phyloP scores from a whole-genome alignment of 1,140 invertebrate species.

The Drosophila tristis region DNA sequence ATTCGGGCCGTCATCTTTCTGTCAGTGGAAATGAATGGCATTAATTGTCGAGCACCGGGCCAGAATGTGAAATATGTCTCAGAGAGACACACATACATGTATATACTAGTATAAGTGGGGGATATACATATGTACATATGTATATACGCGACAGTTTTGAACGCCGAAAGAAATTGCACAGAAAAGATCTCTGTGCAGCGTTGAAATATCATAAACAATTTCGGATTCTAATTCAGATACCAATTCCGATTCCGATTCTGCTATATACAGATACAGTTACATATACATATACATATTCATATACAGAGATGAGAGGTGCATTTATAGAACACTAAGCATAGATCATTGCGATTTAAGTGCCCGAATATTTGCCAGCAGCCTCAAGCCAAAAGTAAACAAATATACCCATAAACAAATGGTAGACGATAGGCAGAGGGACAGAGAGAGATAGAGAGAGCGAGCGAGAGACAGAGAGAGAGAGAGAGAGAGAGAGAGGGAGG shows the following conservation, averaged over 20 bases:
- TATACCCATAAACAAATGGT: slow-evolving; percentile 40
- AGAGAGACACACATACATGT: slow-evolving; percentile 35
- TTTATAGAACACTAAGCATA: slow-evolving; percentile 36
- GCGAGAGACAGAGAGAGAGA: too few species aligned
- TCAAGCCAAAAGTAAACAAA: slow-evolving; percentile 57
- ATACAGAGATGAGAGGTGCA: not conserved
- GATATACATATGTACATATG: not conserved
- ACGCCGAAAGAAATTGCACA: slow-evolving; percentile 15
- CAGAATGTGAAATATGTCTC: slow-evolving; percentile 22
- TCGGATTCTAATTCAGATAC: slow-evolving; percentile 23
- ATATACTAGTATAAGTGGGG: too few species aligned
- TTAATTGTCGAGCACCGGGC: slow-evolving; percentile 51
- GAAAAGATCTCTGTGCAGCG: slow-evolving; percentile 18
- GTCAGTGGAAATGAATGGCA: slow-evolving; percentile 63
- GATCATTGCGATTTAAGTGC: slow-evolving; percentile 66
- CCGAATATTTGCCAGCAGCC: slow-evolving; percentile 53
- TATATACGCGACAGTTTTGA: slow-evolving; percentile 36
- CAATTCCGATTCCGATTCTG: not conserved
- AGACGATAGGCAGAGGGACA: not conserved
- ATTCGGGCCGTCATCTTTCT: slow-evolving; percentile 50
- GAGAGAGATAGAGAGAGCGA: too few species aligned
- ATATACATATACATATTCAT: not conserved
- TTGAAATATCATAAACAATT: slow-evolving; percentile 52
- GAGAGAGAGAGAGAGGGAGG: not conserved
- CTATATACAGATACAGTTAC: not conserved